Evolutionary conservation across 2,113 vertebrate genomes (phyloP).

Genomic region (Saccopteryx leptura): DNA sequence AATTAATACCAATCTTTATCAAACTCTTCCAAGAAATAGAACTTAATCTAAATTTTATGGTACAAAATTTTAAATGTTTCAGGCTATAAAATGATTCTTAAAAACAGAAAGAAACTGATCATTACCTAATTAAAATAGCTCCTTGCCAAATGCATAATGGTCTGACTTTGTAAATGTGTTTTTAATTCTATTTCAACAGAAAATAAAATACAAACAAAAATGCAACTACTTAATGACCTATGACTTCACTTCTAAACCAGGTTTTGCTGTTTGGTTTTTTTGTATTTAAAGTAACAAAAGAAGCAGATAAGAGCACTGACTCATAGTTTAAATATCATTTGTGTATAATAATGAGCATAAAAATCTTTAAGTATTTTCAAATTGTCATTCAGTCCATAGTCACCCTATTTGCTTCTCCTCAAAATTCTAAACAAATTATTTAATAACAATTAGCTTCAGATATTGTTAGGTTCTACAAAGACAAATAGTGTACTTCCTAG

Average conservation of each 20-base stretch:
- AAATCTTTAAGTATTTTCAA: conserved; percentile 56
- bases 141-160: conserved; percentile 31
- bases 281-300: not conserved
- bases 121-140: conserved; percentile 32
- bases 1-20: not conserved
- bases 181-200: conserved; percentile 66
- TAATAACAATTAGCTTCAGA: not conserved
- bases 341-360: not conserved
- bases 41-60: conserved; percentile 30
- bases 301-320: not conserved
- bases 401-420: not conserved
- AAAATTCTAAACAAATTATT: conserved; percentile 29
- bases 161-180: conserved; percentile 51
- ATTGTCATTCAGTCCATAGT: not conserved
- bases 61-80: conserved; percentile 28
- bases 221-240: not conserved
- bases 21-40: not conserved
- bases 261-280: not conserved
- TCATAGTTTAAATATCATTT: conserved; percentile 18
- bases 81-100: conserved; percentile 5
- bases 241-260: conserved; percentile 52
- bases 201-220: conserved; percentile 55
- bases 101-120: conserved; percentile 44
- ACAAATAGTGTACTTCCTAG: not conserved
- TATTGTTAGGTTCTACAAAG: conserved; percentile 6